A percentile compares a stretch with the other conserved stretches of the same genome.
Evolutionary conservation across 2,113 vertebrate species (phyloP).

Genomic region (Vanacampus margaritifer): DNA sequence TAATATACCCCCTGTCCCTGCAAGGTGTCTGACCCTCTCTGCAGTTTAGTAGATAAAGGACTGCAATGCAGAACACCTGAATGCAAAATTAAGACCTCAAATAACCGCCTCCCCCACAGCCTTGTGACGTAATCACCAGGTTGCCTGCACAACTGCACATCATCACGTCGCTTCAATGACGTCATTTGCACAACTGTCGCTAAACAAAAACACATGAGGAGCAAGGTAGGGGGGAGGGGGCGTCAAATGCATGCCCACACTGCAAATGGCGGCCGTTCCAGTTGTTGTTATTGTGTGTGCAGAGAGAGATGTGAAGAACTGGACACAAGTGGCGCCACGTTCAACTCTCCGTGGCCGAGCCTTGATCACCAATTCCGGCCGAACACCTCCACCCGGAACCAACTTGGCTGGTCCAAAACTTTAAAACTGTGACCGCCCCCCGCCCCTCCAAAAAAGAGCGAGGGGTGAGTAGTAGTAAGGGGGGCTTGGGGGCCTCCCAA

Average conservation of each 20-base stretch:
- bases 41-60: conserved; percentile 9
- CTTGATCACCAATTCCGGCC: not conserved
- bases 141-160: conserved; percentile 24
- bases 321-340: not conserved
- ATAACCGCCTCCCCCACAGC: conserved; percentile 36
- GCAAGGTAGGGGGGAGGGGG: not conserved
- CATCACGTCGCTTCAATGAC: conserved; percentile 19
- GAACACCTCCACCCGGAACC: not conserved
- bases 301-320: conserved; percentile 30
- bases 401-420: conserved; percentile 49
- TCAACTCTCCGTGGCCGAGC: not conserved
- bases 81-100: conserved; percentile 23
- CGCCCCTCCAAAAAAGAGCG: conserved; percentile 37
- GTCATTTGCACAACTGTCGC: not conserved
- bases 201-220: not conserved
- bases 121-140: conserved; percentile 46
- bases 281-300: not conserved
- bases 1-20: not conserved
- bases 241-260: not conserved
- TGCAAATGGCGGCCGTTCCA: conserved; percentile 1
- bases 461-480: not conserved
- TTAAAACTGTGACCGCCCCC: conserved; percentile 12
- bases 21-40: not conserved
- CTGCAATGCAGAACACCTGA: conserved; percentile 66
- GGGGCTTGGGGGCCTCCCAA: conserved; percentile 28